These are phyloP conservation scores for Brachynemurus nebulosus DNA, from an alignment of 2,888 invertebrate species.

Conservation along the genomic window DNA sequence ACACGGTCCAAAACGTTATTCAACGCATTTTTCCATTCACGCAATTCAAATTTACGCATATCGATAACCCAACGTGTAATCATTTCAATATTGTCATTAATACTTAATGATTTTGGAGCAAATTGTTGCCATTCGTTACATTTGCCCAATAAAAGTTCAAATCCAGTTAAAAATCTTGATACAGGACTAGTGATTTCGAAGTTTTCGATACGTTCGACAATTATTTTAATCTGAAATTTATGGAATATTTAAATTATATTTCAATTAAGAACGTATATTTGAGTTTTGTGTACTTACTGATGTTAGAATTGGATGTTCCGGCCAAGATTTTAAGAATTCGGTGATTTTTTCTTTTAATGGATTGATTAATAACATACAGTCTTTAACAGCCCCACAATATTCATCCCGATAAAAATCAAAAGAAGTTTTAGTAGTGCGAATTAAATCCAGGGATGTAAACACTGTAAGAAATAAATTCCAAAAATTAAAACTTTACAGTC, in stretches of 20 bases:
- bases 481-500: too few relatives aligned
- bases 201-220: constrained; percentile 46
- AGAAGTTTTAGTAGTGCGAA: too few relatives aligned
- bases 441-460: too few relatives aligned
- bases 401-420: constrained; percentile 19
- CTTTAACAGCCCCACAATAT: constrained; percentile 15
- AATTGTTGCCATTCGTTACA: constrained; percentile 86
- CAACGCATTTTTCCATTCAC: constrained; percentile 75
- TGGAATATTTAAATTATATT: neutral
- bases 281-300: neutral
- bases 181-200: constrained; percentile 74
- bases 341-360: neutral
- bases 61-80: constrained; percentile 71
- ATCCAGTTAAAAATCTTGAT: constrained; percentile 75
- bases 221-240: constrained; percentile 42
- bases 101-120: constrained; percentile 73
- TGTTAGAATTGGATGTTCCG: constrained; percentile 65
- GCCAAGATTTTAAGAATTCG: constrained; percentile 41
- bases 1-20: constrained; percentile 52
- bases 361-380: neutral
- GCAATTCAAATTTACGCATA: constrained; percentile 84
- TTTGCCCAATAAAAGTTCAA: constrained; percentile 77
- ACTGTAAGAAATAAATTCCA: too few relatives aligned
- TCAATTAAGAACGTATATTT: neutral
- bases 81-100: constrained; percentile 55